Percentiles rank a stretch among this genome's conserved stretches.
These are phyloP conservation scores for Drosophila mimetica DNA, from an alignment of 2,888 invertebrate species.

Conservation along the genomic window DNA sequence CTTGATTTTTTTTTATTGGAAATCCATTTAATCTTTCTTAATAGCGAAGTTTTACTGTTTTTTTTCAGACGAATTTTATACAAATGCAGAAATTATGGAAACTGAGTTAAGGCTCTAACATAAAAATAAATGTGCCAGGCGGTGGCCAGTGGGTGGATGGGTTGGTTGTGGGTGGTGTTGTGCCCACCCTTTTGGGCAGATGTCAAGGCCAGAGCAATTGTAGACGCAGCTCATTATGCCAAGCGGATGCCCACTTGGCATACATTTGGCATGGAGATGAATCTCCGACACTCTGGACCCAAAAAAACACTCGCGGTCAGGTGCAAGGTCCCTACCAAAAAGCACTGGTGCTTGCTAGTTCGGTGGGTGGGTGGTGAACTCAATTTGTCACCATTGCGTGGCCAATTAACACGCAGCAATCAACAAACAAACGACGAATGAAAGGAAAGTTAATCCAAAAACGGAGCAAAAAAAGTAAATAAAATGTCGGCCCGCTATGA, in stretches of 20 bases:
- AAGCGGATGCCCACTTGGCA: conserved; percentile 71
- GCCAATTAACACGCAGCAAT: conserved; percentile 78
- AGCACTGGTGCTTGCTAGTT: too few species aligned
- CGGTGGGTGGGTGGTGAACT: conserved; percentile 58
- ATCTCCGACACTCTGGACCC: conserved; percentile 11
- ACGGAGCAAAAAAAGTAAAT: conserved; percentile 6
- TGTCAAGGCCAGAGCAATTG: conserved; percentile 71
- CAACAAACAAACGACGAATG: conserved; percentile 20
- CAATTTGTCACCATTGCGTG: conserved; percentile 77
- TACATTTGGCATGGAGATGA: conserved; percentile 56
- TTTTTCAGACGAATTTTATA: conserved; percentile 53
- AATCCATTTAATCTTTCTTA: background rate
- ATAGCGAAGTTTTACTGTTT: background rate
- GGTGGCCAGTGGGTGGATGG: background rate
- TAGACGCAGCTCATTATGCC: conserved; percentile 71
- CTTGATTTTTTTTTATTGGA: background rate
- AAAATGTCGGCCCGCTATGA: conserved; percentile 19
- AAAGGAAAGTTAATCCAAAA: conserved; percentile 13
- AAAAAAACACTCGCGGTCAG: conserved; percentile 35
- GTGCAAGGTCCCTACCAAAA: conserved; percentile 17
- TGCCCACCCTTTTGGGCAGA: conserved; percentile 27
- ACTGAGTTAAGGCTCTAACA: conserved; percentile 41
- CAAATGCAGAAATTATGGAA: conserved; percentile 69
- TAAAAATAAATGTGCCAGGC: conserved; percentile 53
- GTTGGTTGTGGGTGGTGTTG: background rate